Base-by-base conservation (phyloP, 1,140 invertebrate species). In the Papilio aristodemus region DNA sequence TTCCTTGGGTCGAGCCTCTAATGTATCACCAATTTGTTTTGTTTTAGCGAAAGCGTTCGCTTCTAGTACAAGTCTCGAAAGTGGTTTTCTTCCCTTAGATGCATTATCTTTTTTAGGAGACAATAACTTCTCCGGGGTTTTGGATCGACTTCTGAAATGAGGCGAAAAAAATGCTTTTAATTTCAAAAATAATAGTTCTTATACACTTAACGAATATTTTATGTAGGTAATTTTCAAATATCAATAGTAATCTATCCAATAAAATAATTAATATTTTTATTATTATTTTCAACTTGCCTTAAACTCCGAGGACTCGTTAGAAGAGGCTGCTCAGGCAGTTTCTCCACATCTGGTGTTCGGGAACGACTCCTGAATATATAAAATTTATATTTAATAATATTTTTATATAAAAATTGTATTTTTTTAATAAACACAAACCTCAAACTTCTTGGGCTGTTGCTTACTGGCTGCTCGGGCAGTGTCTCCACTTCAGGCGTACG, bases 51-150 rank as follows among this genome's bases (percentile, higher is more conserved):
- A 87, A 0, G 85, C 71, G 67, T 90, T 92, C 7, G 85, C 80
- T 83, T 92, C 91, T 32, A 92, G 64, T 9, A 91, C 91, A 5
- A 86, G 74, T 76, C 91, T 73, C 0, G 86, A 86, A 14, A 92
- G 79, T 0, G 91, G 84, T 75, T 86, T 91, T 63, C 84, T 89
- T 68, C 64, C 69, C 70, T 74, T 80, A 27, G 68, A 68, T 6
- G 79, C 64, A 4, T 67, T 73, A 39, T 87, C 83, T 59, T 75
- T 80, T 69, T 81, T 89, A 0, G 87, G 84, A 10, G 84, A 85
- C 74, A 89, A 79, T 37, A 86, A 59, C 69, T 89, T 89, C 67
- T 91, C 89, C n/a, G 89, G 89, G 7, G 89, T 91, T 74, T 88
- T 89, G 4, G 85, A 84, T 4, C 87, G 81, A 69, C 83, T 87